Evolutionary conservation across 2,888 invertebrate genomes (phyloP).

Genomic region (Aphodius granarius): DNA sequence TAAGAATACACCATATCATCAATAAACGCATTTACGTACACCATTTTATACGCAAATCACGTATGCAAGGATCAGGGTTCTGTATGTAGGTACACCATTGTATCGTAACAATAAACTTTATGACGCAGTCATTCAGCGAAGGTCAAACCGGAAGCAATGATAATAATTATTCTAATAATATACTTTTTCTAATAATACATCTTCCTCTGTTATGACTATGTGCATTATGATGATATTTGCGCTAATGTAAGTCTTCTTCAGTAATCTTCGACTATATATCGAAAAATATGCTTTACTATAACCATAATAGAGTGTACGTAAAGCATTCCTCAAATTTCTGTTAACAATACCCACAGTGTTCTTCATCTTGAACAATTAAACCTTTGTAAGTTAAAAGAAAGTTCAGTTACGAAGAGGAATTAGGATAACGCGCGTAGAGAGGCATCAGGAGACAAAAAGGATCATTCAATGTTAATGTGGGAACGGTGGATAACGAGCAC

Average conservation of each 20-base stretch:
- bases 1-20: neutral
- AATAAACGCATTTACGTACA: neutral
- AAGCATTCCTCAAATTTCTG: neutral
- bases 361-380: neutral
- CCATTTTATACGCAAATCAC: neutral
- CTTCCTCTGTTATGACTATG: too few species aligned
- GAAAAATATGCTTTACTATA: neutral
- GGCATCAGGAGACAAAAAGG: neutral
- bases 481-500: neutral
- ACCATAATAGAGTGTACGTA: neutral
- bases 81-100: neutral
- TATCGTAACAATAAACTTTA: neutral
- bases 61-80: neutral
- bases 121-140: neutral
- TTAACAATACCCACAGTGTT: neutral
- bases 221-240: too few species aligned
- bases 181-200: too few species aligned
- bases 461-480: neutral
- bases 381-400: neutral
- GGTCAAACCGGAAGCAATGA: neutral
- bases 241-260: too few species aligned
- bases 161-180: neutral
- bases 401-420: neutral
- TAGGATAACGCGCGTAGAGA: neutral
- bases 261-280: too few species aligned